Conservation (phyloP, 1,140 invertebrate species). For the Delia radicum region DNA sequence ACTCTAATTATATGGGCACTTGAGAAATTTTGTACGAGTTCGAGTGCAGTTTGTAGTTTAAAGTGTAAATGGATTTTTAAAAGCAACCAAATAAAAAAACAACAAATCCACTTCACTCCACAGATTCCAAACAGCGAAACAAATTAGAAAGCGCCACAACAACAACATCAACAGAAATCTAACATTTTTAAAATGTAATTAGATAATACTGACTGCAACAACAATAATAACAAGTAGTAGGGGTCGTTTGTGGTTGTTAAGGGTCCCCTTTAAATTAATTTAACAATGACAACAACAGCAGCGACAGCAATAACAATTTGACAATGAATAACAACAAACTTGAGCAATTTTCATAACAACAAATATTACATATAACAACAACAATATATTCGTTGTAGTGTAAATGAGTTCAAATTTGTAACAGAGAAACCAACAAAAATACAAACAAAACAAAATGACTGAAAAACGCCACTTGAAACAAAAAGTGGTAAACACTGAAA, state of each 20-base stretch:
- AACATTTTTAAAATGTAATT: background rate
- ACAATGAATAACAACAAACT: background rate
- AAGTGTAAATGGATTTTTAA: background rate
- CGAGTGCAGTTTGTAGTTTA: background rate
- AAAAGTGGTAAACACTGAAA: background rate
- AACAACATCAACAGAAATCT: background rate
- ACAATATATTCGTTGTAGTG: background rate
- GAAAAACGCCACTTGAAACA: background rate
- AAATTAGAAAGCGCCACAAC: background rate
- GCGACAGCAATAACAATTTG: background rate
- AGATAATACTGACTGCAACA: background rate
- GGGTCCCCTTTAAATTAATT: background rate
- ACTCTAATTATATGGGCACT: background rate
- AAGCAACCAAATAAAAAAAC: background rate
- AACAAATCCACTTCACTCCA: background rate
- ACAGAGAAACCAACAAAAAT: background rate
- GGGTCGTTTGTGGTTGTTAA: background rate
- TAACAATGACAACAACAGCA: background rate
- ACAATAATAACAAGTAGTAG: background rate
- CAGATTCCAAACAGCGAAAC: background rate
- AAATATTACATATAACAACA: too few relatives aligned
- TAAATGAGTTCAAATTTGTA: conserved; percentile 2
- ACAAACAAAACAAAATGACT: background rate
- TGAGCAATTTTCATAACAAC: background rate
- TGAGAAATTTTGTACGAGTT: background rate